Percentiles rank a stretch among this genome's conserved stretches.
Evolutionary conservation across 2,888 invertebrate genomes (phyloP).

Genomic region (Spodoptera littoralis): DNA sequence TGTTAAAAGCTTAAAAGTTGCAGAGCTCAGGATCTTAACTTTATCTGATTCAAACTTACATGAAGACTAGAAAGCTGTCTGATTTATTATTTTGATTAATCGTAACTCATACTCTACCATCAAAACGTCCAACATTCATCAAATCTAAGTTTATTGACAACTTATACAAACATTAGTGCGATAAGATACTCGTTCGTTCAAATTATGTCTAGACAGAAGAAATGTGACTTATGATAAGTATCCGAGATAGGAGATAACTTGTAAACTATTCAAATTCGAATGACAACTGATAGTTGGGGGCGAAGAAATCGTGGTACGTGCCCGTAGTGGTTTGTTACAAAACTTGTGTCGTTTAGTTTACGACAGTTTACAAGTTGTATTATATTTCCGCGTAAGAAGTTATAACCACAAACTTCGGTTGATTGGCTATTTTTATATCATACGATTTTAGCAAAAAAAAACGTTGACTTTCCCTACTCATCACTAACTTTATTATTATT

Average conservation of each 20-base stretch:
- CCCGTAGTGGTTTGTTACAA: constrained; percentile 18
- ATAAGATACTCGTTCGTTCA: constrained; percentile 53
- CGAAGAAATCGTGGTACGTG: constrained; percentile 25
- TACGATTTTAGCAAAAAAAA: constrained; percentile 2
- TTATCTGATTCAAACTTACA: constrained; percentile 34
- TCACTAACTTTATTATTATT: too few relatives aligned
- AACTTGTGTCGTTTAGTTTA: constrained; percentile 42
- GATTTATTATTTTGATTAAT: constrained; percentile 27
- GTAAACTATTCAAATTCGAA: constrained; percentile 34
- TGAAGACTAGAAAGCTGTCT: constrained; percentile 15
- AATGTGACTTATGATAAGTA: constrained; percentile 15
- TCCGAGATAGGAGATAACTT: constrained; percentile 9
- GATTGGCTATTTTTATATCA: constrained; percentile 16
- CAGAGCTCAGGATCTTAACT: too few relatives aligned
- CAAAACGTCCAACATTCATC: constrained; percentile 13
- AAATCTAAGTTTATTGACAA: constrained; percentile 18
- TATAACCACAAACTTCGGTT: constrained; percentile 19
- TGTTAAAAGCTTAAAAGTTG: background rate
- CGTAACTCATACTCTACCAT: background rate
- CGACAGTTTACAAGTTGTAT: constrained; percentile 34
- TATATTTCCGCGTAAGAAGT: constrained; percentile 17
- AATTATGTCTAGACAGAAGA: constrained; percentile 58
- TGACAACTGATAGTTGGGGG: constrained; percentile 22
- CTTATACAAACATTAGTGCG: constrained; percentile 38
- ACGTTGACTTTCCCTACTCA: background rate